phyloP scores from a whole-genome alignment of 2,113 vertebrate species.

The Sphyrna mokarran region DNA sequence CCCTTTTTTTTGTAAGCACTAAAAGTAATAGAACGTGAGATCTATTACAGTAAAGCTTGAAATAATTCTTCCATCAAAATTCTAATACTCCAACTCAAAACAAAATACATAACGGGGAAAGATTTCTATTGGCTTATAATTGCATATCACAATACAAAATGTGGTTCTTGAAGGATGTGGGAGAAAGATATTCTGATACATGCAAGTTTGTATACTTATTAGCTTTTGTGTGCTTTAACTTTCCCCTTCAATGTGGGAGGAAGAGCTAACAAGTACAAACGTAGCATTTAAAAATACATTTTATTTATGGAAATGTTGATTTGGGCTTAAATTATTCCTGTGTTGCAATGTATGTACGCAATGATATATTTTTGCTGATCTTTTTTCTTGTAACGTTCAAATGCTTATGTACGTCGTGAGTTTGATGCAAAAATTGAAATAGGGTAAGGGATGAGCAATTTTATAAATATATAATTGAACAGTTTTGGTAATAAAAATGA shows the following conservation, averaged over 20 bases:
- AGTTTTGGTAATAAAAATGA: not conserved
- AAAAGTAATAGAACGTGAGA: not conserved
- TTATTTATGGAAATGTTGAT: constrained; percentile 12
- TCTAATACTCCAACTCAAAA: not conserved
- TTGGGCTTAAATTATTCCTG: not conserved
- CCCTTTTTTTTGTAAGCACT: not conserved
- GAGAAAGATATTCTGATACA: not conserved
- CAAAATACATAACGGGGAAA: not conserved
- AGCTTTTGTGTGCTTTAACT: constrained; percentile 3
- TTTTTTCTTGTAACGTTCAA: constrained; percentile 24
- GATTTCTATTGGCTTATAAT: not conserved
- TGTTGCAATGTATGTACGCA: not conserved
- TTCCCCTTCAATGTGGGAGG: constrained; percentile 1
- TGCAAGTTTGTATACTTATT: constrained; percentile 18
- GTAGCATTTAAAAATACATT: constrained; percentile 1
- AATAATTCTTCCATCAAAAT: not conserved
- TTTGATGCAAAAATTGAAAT: not conserved
- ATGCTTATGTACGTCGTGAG: not conserved
- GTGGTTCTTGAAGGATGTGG: not conserved
- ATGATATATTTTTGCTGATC: constrained; percentile 1
- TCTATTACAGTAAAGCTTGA: not conserved
- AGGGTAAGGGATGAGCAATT: not conserved
- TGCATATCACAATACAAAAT: not conserved
- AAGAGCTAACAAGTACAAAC: not conserved
- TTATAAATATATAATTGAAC: not conserved